phyloP scores from a whole-genome alignment of 2,113 vertebrate species.

The Pygoscelis antarcticus region DNA sequence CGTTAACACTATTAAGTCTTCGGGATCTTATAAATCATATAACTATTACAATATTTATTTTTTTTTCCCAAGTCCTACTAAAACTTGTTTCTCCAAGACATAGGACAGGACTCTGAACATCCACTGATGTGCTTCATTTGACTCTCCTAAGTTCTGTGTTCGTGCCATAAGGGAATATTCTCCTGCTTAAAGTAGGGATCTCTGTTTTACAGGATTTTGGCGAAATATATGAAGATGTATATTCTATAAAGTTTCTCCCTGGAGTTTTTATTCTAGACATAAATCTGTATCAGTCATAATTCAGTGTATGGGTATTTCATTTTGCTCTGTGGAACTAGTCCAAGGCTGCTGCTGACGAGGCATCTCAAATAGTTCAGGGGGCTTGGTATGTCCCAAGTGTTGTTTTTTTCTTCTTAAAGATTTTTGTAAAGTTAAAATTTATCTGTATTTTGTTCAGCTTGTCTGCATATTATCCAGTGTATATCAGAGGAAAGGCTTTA shows the following conservation, averaged over 20 bases:
- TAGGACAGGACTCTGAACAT: not conserved
- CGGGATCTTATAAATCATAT: not conserved
- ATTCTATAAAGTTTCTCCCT: not conserved
- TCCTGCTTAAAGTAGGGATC: not conserved
- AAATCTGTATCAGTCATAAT: slow-evolving; percentile 3
- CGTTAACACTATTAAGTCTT: not conserved
- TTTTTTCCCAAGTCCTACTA: not conserved
- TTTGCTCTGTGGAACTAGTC: not conserved
- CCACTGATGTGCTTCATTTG: not conserved
- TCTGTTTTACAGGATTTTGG: slow-evolving; percentile 15
- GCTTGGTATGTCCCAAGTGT: not conserved
- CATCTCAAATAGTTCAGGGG: not conserved
- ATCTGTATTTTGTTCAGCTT: slow-evolving; percentile 43
- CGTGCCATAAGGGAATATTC: not conserved
- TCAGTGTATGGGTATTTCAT: slow-evolving; percentile 14
- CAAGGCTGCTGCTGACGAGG: not conserved
- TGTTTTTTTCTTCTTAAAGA: not conserved
- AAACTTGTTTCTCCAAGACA: not conserved
- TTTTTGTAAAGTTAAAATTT: slow-evolving; percentile 19
- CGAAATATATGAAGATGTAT: not conserved
- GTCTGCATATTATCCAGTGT: slow-evolving; percentile 22
- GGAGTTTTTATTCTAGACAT: not conserved
- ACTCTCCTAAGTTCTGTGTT: not conserved
- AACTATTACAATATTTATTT: not conserved
- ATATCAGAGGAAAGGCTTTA: slow-evolving; percentile 17